A percentile compares a stretch with the other conserved stretches of the same genome.
phyloP scores from a whole-genome alignment of 2,797 vertebrate genomes.

The Neostethus bicornis region DNA sequence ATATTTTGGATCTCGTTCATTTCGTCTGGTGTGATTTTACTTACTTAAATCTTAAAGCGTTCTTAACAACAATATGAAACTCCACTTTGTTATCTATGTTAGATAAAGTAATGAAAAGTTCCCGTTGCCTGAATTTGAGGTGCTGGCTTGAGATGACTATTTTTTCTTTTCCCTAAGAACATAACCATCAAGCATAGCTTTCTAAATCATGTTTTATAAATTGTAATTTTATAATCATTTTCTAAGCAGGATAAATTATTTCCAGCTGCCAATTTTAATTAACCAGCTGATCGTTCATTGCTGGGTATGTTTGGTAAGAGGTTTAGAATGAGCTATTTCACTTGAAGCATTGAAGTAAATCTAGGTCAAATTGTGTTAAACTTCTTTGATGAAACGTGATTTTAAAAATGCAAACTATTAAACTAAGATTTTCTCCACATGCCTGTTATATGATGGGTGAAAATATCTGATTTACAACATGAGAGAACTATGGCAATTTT shows the following conservation, averaged over 20 bases:
- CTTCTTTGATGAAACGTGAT: too few relatives aligned
- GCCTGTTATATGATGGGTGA: too few relatives aligned
- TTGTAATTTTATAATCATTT: background rate
- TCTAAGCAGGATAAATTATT: background rate
- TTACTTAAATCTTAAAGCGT: background rate
- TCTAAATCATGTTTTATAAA: background rate
- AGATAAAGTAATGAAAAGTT: slow-evolving; percentile 1
- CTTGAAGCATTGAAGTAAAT: too few relatives aligned
- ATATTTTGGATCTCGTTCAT: slow-evolving; percentile 3
- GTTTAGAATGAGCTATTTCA: too few relatives aligned
- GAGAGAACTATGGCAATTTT: too few relatives aligned
- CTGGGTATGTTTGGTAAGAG: too few relatives aligned
- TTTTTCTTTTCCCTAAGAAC: background rate
- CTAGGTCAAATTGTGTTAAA: too few relatives aligned
- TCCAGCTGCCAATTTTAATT: background rate
- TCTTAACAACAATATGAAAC: background rate
- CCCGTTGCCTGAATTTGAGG: background rate
- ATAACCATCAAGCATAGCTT: background rate
- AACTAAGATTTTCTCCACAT: too few relatives aligned
- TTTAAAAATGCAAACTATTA: too few relatives aligned
- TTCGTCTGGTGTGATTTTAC: background rate
- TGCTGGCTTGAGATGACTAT: background rate
- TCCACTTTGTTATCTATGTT: slow-evolving; percentile 18
- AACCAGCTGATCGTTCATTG: background rate
- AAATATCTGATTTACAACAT: too few relatives aligned